Conservation (phyloP, 2,888 invertebrate species). For the Ditylenchus weischeri region DNA sequence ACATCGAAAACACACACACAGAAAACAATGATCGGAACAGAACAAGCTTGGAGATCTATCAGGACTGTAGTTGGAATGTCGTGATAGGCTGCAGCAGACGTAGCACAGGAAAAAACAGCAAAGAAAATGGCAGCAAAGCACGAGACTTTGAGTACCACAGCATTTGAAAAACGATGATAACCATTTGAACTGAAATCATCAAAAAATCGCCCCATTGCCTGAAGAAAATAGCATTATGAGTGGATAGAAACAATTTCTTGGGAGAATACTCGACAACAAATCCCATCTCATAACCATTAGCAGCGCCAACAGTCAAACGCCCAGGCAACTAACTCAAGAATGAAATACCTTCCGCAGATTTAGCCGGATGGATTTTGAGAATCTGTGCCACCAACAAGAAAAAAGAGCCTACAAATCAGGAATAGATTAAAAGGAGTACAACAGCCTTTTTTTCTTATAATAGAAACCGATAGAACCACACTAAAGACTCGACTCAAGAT, state of each 20-base stretch:
- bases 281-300: slow-evolving; percentile 81
- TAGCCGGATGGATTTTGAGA: slow-evolving; percentile 74
- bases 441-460: no score
- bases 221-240: slow-evolving; percentile 52
- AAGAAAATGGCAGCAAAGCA: no score
- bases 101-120: no score
- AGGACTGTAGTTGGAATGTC: slow-evolving; percentile 73
- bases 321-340: slow-evolving; percentile 78
- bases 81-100: no score
- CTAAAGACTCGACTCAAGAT: slow-evolving; percentile 83
- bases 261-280: slow-evolving; percentile 80
- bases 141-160: no score
- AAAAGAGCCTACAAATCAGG: slow-evolving; percentile 72
- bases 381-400: slow-evolving; percentile 95
- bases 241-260: not conserved
- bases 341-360: no score
- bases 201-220: slow-evolving; percentile 94
- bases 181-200: no score
- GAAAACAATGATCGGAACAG: slow-evolving; percentile 73
- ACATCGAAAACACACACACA: no score
- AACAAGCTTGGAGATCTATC: slow-evolving; percentile 78
- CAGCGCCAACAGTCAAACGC: slow-evolving; percentile 79
- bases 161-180: no score
- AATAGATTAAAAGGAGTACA: no score
- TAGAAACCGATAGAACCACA: slow-evolving; percentile 67